Base-by-base conservation (phyloP, 2,888 invertebrate genomes). In the Notodonta dromedarius region DNA sequence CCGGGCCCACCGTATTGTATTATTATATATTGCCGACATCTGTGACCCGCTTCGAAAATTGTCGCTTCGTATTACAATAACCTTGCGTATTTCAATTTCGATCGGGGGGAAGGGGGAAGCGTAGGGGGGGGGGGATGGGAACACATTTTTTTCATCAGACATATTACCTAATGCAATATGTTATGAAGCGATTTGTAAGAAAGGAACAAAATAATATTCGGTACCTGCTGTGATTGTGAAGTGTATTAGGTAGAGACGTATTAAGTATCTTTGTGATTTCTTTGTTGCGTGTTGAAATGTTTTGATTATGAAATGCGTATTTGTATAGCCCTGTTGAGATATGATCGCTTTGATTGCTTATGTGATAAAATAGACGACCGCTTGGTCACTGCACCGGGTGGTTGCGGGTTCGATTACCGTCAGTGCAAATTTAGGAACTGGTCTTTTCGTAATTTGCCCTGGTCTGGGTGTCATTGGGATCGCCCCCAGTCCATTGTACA, bases 21-120 rank as follows among this genome's bases (percentile, higher is more conserved):
- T 84, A 80, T 81, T 80, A 80, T 82, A 69, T 77, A 84, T 81
- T 65, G 79, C 62, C 74, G 77, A 76, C 87, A 86, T 83, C 82
- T 86, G 85, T 71, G 82, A 77, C 81, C 77, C 77, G 69, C 71
- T 61, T 76, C 77, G 79, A 80, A 82, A 83, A 85, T 82, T 82
- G 83, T 75, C 82, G 80, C 76, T 70, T 61, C 59, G 65, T 62
- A 61, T 71, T 69, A 71, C 73, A 76, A 77, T 76, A 77, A 73
- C 75, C 63, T 66, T 61, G 66, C 69, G 71, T 73, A 76, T 72
- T 79, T 73, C 76, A 75, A 75, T 79, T 77, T 77, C 67, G 69
- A 70, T 73, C 71, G 67, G 62, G 39, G 57, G 55, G 60, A 60
- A 65, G 53, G n/a, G 40, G n/a, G 58, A 53, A 61, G 66, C 1